Base-by-base conservation (phyloP, 2,113 vertebrate genomes). In the Chamaetylas fuelleborni region DNA sequence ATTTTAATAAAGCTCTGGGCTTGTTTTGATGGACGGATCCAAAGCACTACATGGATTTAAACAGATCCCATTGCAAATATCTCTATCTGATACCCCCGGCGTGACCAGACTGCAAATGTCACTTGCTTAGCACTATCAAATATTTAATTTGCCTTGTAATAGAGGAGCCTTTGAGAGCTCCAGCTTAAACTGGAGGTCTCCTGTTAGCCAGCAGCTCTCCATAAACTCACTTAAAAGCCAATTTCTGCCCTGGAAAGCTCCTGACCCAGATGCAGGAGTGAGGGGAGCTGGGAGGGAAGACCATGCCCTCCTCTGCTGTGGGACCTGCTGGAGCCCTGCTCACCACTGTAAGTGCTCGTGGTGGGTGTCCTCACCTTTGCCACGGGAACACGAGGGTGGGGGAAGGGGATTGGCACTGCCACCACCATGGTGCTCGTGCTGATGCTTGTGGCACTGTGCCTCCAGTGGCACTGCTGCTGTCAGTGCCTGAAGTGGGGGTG, bases 71-170 rank as follows among this genome's bases (percentile, higher is more conserved):
- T 92, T 93, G 91, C 89, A 93, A 88, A 72, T 87, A 71, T 65
- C 87, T 96, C 34, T 89, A 93, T 72, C 48, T 87, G 96, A 95
- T 96, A 96, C 86, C 84, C 40, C 90, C 66, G 89, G 65, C 3
- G 45, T 88, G 94, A 11, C 84, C 14, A 34, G 66, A 88, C 82
- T 95, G 87, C 62, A 95, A 96, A 92, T 95, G 93, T 91, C 94
- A 95, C 83, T 95, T 58, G 91, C 94, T 95, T 95, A 93, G 81
- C 78, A 11, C 91, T 61, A 42, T 92, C 91, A 92, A 96, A 92
- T 89, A 92, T 92, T 95, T 93, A 95, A 95, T 95, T 94, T 92
- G 60, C 42, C 12, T 57, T 90, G 89, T 85, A 92, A 91, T n/a
- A 66, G 50, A 80, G 87, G 34, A 90, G 85, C 62, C 79, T 80